phyloP scores from a whole-genome alignment of 2,113 vertebrate species.

The Corythaixoides concolor region DNA sequence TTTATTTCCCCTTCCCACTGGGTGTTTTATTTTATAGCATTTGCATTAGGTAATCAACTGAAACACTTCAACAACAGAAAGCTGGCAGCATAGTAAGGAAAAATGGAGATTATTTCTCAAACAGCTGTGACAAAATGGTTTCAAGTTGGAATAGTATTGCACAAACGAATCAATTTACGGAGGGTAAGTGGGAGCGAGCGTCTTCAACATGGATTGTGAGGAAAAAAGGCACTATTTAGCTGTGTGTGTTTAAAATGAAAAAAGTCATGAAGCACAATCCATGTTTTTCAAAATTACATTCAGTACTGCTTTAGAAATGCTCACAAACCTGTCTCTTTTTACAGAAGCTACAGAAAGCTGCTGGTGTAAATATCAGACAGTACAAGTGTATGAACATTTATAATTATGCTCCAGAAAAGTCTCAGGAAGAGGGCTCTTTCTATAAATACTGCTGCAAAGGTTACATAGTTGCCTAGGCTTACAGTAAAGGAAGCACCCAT shows the following conservation, averaged over 20 bases:
- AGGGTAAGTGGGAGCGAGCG: conserved; percentile 41
- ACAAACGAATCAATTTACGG: conserved; percentile 60
- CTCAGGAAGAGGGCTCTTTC: conserved; percentile 40
- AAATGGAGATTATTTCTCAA: conserved; percentile 66
- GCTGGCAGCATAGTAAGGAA: conserved; percentile 66
- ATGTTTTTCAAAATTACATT: conserved; percentile 74
- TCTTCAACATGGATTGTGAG: conserved; percentile 68
- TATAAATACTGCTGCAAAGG: conserved; percentile 59
- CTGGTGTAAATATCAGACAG: conserved; percentile 47
- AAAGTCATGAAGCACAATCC: conserved; percentile 66
- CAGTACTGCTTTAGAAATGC: conserved; percentile 61
- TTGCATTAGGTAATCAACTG: conserved; percentile 76
- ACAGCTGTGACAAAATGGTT: conserved; percentile 74
- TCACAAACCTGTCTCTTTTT: conserved; percentile 46
- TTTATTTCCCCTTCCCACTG: conserved; percentile 69
- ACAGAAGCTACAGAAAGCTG: conserved; percentile 47
- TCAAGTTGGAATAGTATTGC: conserved; percentile 69
- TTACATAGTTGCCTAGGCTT: conserved; percentile 52
- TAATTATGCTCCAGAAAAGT: conserved; percentile 43
- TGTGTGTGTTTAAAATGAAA: conserved; percentile 62
- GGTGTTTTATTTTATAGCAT: conserved; percentile 77
- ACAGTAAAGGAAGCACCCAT: conserved; percentile 35
- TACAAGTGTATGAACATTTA: conserved; percentile 39
- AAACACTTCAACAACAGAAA: conserved; percentile 78
- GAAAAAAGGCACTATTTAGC: conserved; percentile 76